Evolutionary conservation across 1,140 invertebrate species (phyloP), one percentile per base, ranked within the genome.

Genomic region (Teleogryllus occipitalis): DNA sequence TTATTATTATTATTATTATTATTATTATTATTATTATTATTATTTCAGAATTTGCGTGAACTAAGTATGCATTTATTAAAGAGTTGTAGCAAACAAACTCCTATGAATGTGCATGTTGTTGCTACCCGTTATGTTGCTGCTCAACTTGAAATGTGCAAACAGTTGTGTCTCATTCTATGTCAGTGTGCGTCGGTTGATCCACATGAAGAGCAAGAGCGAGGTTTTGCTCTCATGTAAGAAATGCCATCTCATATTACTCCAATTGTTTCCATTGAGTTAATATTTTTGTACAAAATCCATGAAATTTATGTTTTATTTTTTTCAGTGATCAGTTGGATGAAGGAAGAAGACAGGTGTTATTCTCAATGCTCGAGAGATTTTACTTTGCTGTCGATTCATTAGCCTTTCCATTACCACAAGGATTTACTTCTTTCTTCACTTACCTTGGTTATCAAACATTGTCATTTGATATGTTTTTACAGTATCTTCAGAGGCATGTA

Each of bases 361-460:
- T 95, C 82, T 90, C 91, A 77, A 88, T 93, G 18, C 83, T 95
- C 65, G 93, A 95, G 84, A 89, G 93, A 80, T 95, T 94, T 86
- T 91, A 91, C 82, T 88, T 93, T 80, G 91, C 94, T 2, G 89
- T 92, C 39, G 93, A 95, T 84, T 90, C 89, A n/a, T 88, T 94
- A 77, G 94, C 94, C 12, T 96, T 93, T 86, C 94, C 95, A 1
- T 86, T 95, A 80, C 94, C 94, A 47, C 92, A 94, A 84, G 95
- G 95, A 27, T 96, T 95, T 83, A 92, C 92, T 14, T 95, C 94
- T 14, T 96, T 96, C 87, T 94, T 96, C 83, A 93, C 94, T 12
- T 95, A 94, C 85, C 88, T 96, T 74, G 94, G 93, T 3, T 95
- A 95, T 84, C 88, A 92, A 81, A 91, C 93, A 5, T 84, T 96